Base-by-base conservation (phyloP, 2,113 vertebrate genomes). In the Opisthocomus hoazin region DNA sequence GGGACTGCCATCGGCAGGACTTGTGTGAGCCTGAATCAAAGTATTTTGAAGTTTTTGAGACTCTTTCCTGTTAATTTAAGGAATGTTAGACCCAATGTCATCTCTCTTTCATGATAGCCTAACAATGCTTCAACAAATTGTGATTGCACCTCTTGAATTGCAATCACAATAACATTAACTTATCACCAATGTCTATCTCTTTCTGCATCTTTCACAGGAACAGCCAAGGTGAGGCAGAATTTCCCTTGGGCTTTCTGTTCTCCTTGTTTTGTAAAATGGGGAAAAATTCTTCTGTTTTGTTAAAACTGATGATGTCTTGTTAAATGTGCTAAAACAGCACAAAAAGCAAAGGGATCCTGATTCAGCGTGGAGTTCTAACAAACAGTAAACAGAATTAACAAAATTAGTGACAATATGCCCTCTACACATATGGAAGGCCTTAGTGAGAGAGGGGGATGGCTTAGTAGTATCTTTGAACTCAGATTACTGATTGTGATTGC, bases 251-350 rank as follows among this genome's bases (percentile, higher is more conserved):
- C 2, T 63, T 77, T 57, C 46, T 57, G 9, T 17, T 89, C 27
- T 32, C 22, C 20, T 56, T 12, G 1, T 27, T 81, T 27, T 87
- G 19, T 29, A 16, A 78, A 84, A 39, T 1, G 3, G 11, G 22
- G 30, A 18, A 69, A 45, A 63, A 20, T 2, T 6, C 2, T 11
- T 17, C 26, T 9, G 2, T 36, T 87, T 27, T 36, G 20, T 34
- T 46, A 10, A 32, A n/a, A n/a, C n/a, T 32, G 36, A 16, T 69
- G 36, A 10, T 1, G 0, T 32, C 34, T 1, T n/a, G 7, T 46
- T 77, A 0, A 2, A 5, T 5, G 30, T 12, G 12, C 36, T 85
- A 21, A 34, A 88, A 61, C 14, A 75, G 23, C 50, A 30, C 27
- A 15, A 8, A 60, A 30, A n/a, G 7, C 21, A 63, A 64, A 68